These are phyloP conservation scores for Microctonus brassicae DNA, from an alignment of 2,888 invertebrate species.

Conservation along the genomic window DNA sequence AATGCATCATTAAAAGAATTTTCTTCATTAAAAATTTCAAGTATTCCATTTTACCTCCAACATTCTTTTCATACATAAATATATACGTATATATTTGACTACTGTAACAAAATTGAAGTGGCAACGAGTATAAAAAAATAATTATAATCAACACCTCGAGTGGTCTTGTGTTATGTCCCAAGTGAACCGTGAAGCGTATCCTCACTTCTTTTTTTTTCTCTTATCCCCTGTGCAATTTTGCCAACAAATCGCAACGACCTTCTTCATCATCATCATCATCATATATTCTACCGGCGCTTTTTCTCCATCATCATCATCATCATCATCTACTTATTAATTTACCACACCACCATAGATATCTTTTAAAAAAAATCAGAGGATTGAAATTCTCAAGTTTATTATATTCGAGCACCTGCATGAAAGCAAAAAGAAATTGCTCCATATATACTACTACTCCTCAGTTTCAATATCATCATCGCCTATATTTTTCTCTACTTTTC, in stretches of 20 bases:
- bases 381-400: background rate
- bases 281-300: background rate
- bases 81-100: background rate
- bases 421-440: background rate
- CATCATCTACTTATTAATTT: background rate
- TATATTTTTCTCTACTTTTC: background rate
- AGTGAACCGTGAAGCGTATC: background rate
- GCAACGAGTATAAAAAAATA: background rate
- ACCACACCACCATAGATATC: background rate
- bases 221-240: background rate
- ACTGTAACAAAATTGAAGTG: background rate
- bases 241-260: background rate
- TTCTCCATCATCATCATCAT: background rate
- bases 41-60: background rate
- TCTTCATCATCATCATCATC: background rate
- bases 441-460: background rate
- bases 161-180: background rate
- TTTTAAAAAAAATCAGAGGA: background rate
- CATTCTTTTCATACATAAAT: background rate
- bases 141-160: constrained; percentile 18
- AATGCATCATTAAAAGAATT: background rate
- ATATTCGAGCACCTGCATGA: background rate
- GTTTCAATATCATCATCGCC: background rate
- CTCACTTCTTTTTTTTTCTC: background rate
- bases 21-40: background rate